Conservation (phyloP, 2,888 invertebrate species). For the Actias luna region DNA sequence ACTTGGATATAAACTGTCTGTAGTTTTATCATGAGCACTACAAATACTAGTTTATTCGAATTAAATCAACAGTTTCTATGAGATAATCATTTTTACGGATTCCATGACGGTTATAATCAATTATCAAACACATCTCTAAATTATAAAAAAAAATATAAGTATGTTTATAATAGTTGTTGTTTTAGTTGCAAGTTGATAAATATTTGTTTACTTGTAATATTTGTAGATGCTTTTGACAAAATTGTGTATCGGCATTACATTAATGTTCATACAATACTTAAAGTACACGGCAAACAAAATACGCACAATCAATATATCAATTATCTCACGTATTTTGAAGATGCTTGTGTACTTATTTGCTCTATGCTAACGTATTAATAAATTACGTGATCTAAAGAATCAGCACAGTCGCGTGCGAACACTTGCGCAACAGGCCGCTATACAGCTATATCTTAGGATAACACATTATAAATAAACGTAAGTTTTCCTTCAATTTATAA, state of each 20-base stretch:
- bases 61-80: background rate
- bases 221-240: background rate
- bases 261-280: background rate
- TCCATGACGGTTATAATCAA: background rate
- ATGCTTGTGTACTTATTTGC: slow-evolving; percentile 31
- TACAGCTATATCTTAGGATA: slow-evolving; percentile 34
- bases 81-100: background rate
- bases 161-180: background rate
- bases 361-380: slow-evolving; percentile 68
- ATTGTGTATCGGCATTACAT: background rate
- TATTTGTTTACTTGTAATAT: background rate
- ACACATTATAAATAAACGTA: slow-evolving; percentile 33
- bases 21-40: background rate
- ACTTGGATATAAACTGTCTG: background rate
- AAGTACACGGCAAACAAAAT: background rate
- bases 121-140: background rate
- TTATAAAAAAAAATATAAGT: background rate
- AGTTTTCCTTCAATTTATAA: slow-evolving; percentile 23
- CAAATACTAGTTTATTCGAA: background rate
- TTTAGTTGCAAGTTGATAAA: too few relatives aligned
- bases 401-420: slow-evolving; percentile 72
- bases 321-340: slow-evolving; percentile 3
- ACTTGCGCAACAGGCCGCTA: slow-evolving; percentile 72
- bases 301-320: background rate
- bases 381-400: slow-evolving; percentile 66